Conservation (phyloP, 2,888 invertebrate genomes). For the Spicauda simplicius region DNA sequence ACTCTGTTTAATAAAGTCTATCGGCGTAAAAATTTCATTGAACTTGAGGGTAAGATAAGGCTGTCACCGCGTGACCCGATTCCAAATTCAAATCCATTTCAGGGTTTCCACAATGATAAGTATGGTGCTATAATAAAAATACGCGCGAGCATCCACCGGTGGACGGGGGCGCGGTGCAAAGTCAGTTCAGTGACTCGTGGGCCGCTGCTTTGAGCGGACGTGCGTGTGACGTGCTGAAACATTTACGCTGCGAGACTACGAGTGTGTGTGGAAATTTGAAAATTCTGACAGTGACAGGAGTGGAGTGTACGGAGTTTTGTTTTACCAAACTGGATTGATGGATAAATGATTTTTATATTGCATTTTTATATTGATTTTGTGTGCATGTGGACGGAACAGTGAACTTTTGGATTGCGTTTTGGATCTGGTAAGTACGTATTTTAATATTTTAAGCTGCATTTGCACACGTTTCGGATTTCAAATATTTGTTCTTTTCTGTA, state of each 20-base stretch:
- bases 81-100: slow-evolving; percentile 60
- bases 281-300: slow-evolving; percentile 67
- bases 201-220: slow-evolving; percentile 60
- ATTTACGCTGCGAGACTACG: slow-evolving; percentile 51
- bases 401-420: slow-evolving; percentile 79
- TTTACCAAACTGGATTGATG: slow-evolving; percentile 48
- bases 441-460: slow-evolving; percentile 23
- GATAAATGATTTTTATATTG: slow-evolving; percentile 49
- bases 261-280: slow-evolving; percentile 36
- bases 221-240: slow-evolving; percentile 40
- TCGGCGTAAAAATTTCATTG: slow-evolving; percentile 26
- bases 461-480: slow-evolving; percentile 13
- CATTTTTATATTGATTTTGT: slow-evolving; percentile 47
- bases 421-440: slow-evolving; percentile 68
- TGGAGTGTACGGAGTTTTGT: slow-evolving; percentile 53
- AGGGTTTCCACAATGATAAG: slow-evolving; percentile 75
- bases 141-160: slow-evolving; percentile 58
- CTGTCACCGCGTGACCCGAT: slow-evolving; percentile 66
- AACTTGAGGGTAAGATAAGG: slow-evolving; percentile 31
- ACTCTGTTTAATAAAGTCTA: neutral
- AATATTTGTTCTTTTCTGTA: slow-evolving; percentile 5
- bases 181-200: slow-evolving; percentile 79
- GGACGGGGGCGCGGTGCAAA: slow-evolving; percentile 57
- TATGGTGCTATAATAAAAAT: slow-evolving; percentile 65
- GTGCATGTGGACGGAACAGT: slow-evolving; percentile 73